These are phyloP conservation scores for Gymnopithys bicolor DNA, from an alignment of 2,797 vertebrate species.

Conservation along the genomic window DNA sequence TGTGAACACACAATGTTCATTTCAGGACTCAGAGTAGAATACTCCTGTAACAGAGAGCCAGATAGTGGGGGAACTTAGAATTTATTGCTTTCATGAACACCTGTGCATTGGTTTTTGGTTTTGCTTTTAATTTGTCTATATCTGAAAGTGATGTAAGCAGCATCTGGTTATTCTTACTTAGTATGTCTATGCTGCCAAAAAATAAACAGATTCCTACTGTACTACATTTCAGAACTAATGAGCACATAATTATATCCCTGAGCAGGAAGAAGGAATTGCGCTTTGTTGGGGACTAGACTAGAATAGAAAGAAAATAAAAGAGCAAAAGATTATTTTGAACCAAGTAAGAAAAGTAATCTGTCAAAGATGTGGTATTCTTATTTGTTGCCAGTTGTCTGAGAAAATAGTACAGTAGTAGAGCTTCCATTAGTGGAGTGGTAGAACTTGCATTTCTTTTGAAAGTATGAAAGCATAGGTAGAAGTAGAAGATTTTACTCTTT, in stretches of 20 bases:
- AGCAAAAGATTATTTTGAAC: constrained; percentile 38
- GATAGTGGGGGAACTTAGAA: not conserved
- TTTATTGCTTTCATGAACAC: constrained; percentile 49
- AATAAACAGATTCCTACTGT: constrained; percentile 63
- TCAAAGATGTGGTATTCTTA: not conserved
- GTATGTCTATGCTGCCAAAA: constrained; percentile 55
- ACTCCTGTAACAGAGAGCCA: not conserved
- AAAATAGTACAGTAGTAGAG: not conserved
- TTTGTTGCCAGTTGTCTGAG: not conserved
- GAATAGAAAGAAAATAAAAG: constrained; percentile 29
- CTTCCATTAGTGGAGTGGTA: not conserved
- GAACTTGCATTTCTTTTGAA: constrained; percentile 10
- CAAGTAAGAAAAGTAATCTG: not conserved
- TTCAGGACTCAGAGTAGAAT: not conserved
- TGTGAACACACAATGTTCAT: constrained; percentile 2
- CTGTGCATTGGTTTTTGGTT: constrained; percentile 60
- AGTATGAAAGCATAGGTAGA: not conserved
- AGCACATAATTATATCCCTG: constrained; percentile 67
- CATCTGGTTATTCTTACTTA: constrained; percentile 70
- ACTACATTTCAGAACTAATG: constrained; percentile 70
- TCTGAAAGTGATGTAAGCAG: constrained; percentile 67
- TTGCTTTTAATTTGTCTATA: constrained; percentile 64
- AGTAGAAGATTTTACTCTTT: not conserved
- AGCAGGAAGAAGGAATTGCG: constrained; percentile 61
- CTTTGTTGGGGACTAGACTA: constrained; percentile 52